Percentiles rank a stretch among this genome's conserved stretches.
Conservation (phyloP, 1,140 invertebrate species). For the Bacillus rossius region DNA sequence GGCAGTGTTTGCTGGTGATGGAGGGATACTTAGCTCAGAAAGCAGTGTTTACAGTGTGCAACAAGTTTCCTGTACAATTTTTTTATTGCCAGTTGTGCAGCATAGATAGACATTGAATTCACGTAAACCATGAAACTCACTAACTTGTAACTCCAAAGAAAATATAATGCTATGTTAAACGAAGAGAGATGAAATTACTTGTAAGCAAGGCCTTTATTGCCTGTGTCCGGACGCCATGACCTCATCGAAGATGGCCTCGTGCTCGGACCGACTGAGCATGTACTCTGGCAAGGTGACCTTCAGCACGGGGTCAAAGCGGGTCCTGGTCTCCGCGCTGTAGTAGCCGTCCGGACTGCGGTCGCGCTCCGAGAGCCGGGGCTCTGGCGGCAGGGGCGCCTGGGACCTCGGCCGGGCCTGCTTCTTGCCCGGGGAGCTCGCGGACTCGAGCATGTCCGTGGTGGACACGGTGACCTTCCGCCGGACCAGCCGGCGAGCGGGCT, state of each 20-base stretch:
- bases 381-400: neutral
- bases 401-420: conserved; percentile 6
- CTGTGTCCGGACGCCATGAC: conserved; percentile 25
- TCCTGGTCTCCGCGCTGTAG: conserved; percentile 53
- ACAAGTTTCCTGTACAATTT: too few species aligned
- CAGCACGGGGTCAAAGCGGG: conserved; percentile 53
- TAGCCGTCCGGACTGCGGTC: conserved; percentile 36
- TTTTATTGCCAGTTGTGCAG: too few species aligned
- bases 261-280: conserved; percentile 59
- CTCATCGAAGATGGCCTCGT: conserved; percentile 59
- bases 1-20: too few species aligned
- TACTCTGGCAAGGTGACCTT: conserved; percentile 58
- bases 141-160: too few species aligned
- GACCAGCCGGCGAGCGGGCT: conserved; percentile 20
- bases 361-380: conserved; percentile 20
- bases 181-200: too few species aligned
- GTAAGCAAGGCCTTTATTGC: too few species aligned
- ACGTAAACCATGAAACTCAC: too few species aligned
- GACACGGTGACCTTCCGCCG: neutral
- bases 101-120: too few species aligned
- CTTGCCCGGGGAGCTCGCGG: neutral
- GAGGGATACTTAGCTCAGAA: too few species aligned
- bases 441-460: too few species aligned
- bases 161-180: too few species aligned
- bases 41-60: too few species aligned